Evolutionary conservation across 1,140 invertebrate genomes (phyloP).

Genomic region (Microplitis demolitor): DNA sequence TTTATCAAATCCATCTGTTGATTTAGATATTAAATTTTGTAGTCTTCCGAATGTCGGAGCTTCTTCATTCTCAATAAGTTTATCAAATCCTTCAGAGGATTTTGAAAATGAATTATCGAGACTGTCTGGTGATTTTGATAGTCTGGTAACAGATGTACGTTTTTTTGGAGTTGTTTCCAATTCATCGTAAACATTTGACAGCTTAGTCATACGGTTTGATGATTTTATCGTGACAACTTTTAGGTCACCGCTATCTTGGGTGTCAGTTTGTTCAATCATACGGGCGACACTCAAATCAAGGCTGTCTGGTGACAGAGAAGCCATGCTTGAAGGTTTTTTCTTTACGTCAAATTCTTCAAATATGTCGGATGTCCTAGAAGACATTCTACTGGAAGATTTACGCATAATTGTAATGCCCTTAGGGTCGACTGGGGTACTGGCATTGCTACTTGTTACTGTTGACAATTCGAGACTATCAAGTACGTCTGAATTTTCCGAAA

Average conservation of each 20-base stretch:
- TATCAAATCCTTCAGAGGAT: constrained; percentile 50
- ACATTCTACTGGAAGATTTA: constrained; percentile 52
- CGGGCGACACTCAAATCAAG: constrained; percentile 38
- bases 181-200: constrained; percentile 46
- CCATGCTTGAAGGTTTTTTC: constrained; percentile 39
- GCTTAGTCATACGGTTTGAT: constrained; percentile 41
- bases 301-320: constrained; percentile 54
- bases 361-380: constrained; percentile 49
- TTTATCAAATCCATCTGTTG: constrained; percentile 49
- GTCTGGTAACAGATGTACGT: constrained; percentile 41
- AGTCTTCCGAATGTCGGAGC: constrained; percentile 36
- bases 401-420: constrained; percentile 41
- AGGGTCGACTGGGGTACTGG: constrained; percentile 36
- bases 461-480: constrained; percentile 46
- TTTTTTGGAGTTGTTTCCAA: constrained; percentile 39
- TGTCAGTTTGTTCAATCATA: constrained; percentile 24
- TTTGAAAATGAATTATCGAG: constrained; percentile 53
- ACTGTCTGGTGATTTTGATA: constrained; percentile 54
- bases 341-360: constrained; percentile 51
- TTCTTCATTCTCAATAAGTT: constrained; percentile 41
- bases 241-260: constrained; percentile 29
- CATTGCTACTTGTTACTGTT: constrained; percentile 21
- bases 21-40: constrained; percentile 45
- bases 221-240: constrained; percentile 31
- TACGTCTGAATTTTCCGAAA: constrained; percentile 41